Percentiles rank a stretch among this genome's conserved stretches.
phyloP scores from a whole-genome alignment of 1,140 invertebrate species.

The Drosophila prosaltans region DNA sequence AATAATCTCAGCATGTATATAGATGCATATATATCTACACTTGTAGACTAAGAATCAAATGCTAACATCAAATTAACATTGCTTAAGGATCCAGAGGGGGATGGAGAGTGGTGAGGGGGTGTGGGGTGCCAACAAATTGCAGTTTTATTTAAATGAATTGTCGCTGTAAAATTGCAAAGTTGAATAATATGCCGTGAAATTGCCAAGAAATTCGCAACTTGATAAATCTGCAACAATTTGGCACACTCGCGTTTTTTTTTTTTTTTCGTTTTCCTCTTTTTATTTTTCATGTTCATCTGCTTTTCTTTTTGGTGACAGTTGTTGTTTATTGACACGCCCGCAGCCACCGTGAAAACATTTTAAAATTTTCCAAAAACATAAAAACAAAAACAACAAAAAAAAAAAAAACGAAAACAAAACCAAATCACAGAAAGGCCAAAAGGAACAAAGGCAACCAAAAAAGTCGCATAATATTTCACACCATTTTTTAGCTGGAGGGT shows the following conservation, averaged over 20 bases:
- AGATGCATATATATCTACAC: background rate
- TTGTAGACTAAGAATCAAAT: background rate
- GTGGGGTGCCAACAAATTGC: slow-evolving; percentile 59
- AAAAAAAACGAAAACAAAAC: slow-evolving; percentile 45
- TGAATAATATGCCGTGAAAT: slow-evolving; percentile 76
- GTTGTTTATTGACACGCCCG: slow-evolving; percentile 78
- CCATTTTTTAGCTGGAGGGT: slow-evolving; percentile 50
- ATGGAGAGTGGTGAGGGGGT: background rate
- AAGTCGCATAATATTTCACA: slow-evolving; percentile 81
- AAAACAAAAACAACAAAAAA: slow-evolving; percentile 54
- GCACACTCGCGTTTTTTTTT: slow-evolving; percentile 64
- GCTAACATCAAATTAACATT: slow-evolving; percentile 73
- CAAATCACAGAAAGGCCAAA: slow-evolving; percentile 45
- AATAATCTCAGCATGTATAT: background rate
- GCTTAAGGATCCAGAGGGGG: background rate
- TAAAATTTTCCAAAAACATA: slow-evolving; percentile 80
- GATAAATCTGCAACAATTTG: slow-evolving; percentile 77
- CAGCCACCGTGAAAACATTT: slow-evolving; percentile 81
- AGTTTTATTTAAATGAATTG: slow-evolving; percentile 74
- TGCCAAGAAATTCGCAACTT: slow-evolving; percentile 67
- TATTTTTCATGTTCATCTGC: background rate
- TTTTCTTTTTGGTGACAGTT: slow-evolving; percentile 69
- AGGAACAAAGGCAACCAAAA: slow-evolving; percentile 25
- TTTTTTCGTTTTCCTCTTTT: slow-evolving; percentile 8
- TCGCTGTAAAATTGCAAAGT: slow-evolving; percentile 47